A percentile compares a stretch with the other conserved stretches of the same genome.
Conservation (phyloP, 2,113 vertebrate genomes). For the Leucosticte australis region DNA sequence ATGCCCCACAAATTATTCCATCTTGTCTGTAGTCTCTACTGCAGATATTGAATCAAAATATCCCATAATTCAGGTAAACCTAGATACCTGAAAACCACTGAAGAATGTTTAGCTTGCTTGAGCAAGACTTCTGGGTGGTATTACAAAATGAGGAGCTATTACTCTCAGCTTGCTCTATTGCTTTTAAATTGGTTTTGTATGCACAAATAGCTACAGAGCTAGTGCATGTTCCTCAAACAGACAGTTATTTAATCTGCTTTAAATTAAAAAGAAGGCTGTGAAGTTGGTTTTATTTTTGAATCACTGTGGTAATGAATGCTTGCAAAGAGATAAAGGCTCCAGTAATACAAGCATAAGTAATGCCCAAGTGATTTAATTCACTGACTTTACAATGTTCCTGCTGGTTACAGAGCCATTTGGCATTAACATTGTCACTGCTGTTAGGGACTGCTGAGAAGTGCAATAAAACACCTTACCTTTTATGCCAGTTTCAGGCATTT, state of each 20-base stretch:
- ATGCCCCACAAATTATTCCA: background rate
- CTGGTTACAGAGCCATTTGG: background rate
- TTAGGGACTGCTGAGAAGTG: background rate
- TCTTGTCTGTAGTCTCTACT: background rate
- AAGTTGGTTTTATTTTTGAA: slow-evolving; percentile 40
- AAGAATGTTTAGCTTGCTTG: background rate
- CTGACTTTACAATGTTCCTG: background rate
- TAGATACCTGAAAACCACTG: background rate
- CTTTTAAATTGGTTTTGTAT: slow-evolving; percentile 37
- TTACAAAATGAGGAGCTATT: background rate
- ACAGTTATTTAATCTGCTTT: slow-evolving; percentile 36
- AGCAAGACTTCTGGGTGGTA: background rate
- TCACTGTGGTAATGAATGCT: background rate
- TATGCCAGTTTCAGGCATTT: background rate
- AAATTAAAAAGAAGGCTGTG: slow-evolving; percentile 20
- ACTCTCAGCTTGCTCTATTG: background rate
- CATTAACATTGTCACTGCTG: background rate
- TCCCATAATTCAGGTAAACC: background rate
- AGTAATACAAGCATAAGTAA: background rate
- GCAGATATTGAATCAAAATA: background rate
- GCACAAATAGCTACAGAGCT: background rate
- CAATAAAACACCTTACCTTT: background rate
- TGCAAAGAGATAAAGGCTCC: background rate
- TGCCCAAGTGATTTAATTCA: background rate
- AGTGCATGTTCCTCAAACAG: background rate